Evolutionary conservation across 2,113 vertebrate genomes (phyloP).

Genomic region (Machaerirhynchus nigripectus): DNA sequence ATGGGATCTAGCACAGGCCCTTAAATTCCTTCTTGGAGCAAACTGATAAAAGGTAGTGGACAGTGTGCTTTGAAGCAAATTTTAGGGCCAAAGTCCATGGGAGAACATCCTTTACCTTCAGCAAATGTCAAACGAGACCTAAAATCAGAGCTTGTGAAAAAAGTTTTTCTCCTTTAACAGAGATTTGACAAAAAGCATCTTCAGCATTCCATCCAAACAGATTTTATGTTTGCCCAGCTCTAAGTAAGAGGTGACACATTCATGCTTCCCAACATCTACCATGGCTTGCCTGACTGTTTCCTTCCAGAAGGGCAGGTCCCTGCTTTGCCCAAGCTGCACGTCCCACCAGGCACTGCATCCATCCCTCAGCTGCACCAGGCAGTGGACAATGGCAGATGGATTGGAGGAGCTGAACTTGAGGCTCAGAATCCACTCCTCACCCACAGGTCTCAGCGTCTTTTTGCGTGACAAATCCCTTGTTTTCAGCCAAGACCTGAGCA

Average conservation of each 20-base stretch:
- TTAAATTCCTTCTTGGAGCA: not conserved
- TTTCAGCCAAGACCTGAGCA: not conserved
- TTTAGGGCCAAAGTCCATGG: not conserved
- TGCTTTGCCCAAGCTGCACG: not conserved
- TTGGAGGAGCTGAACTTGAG: rapidly evolving
- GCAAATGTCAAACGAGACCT: not conserved
- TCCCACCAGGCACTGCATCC: not conserved
- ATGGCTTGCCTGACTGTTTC: not conserved
- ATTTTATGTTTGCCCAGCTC: not conserved
- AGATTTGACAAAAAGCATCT: not conserved
- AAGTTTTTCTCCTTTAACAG: not conserved
- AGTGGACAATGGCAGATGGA: not conserved
- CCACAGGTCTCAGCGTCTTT: not conserved
- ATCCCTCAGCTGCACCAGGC: not conserved
- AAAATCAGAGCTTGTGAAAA: not conserved
- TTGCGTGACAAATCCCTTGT: not conserved
- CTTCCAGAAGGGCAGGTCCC: not conserved
- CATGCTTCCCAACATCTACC: rapidly evolving
- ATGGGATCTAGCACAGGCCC: not conserved
- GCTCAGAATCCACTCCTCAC: not conserved
- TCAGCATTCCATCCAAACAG: not conserved
- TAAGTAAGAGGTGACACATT: rapidly evolving
- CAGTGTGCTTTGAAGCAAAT: rapidly evolving
- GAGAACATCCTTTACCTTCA: not conserved
- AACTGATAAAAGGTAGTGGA: not conserved